Percentiles rank a stretch among this genome's conserved stretches.
Conservation (phyloP, 2,797 vertebrate species). For the Echiichthys vipera region DNA sequence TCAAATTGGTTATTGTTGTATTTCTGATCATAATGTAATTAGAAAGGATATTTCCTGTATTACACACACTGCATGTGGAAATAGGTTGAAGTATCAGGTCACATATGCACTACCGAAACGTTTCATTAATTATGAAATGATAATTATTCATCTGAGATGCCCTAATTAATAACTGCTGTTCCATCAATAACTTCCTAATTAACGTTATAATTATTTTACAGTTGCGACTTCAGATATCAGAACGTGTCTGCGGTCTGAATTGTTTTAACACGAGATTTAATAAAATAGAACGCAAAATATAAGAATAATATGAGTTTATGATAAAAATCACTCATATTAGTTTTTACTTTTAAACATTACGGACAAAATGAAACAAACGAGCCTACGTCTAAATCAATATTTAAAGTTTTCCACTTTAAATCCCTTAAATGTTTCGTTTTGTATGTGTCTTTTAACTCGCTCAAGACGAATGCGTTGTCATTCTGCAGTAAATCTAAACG, state of each 20-base stretch:
- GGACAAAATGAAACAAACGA: neutral
- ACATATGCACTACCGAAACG: constrained; percentile 46
- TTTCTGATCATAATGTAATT: constrained; percentile 12
- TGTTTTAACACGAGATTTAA: constrained; percentile 41
- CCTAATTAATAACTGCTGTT: constrained; percentile 67
- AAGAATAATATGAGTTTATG: neutral
- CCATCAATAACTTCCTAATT: constrained; percentile 63
- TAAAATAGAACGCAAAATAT: constrained; percentile 35
- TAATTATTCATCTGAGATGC: constrained; percentile 65
- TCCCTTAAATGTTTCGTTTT: neutral
- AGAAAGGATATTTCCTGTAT: constrained; percentile 1
- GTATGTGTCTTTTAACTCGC: neutral
- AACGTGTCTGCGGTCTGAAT: constrained; percentile 34
- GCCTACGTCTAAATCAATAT: neutral
- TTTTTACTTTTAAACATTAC: neutral
- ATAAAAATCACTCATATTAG: neutral
- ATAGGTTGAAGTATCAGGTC: constrained; percentile 50
- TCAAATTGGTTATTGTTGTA: constrained; percentile 14
- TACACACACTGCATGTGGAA: neutral
- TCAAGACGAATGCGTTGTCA: too few species aligned
- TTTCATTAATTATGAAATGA: constrained; percentile 69
- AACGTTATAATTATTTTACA: constrained; percentile 61
- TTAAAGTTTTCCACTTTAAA: neutral
- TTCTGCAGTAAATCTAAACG: too few species aligned
- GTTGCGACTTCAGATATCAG: constrained; percentile 26